Evolutionary conservation across 2,113 vertebrate species (phyloP), one percentile per base, ranked within the genome.

Genomic region (Uropsilus gracilis): DNA sequence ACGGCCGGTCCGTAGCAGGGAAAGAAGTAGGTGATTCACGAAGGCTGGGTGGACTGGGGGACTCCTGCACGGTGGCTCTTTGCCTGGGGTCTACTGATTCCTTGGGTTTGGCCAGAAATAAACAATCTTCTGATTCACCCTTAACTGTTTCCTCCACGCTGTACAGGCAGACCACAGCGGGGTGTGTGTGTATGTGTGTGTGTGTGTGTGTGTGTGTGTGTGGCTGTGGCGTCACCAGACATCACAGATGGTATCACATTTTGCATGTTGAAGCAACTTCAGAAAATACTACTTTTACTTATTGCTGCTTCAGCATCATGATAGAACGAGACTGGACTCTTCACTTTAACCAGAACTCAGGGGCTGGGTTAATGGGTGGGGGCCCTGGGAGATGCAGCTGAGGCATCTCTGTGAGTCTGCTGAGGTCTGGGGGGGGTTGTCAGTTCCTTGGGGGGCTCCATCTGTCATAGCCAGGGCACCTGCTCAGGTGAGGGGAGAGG

Each of bases 241-340:
- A 13, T 2, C 0, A 0, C 7, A 5, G 37, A 37, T 14, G 39
- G 4, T 0, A 0, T 22, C 50, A 17, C 44, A 8, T 24, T 59
- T 48, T 14, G 6, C 77, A 37, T 1, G 0, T 34, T 37, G 57
- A 48, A 28, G 59, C 69, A 8, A 1, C 55, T 30, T 83, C 44
- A 3, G 13, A 39, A 63, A n/a, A 14, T 6, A 14, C 5, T 5
- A 6, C 46, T 46, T 63, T 80, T 7, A 12, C n/a, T 81, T 39
- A 57, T 20, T 46, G 26, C 57, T 55, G 6, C 55, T 72, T 63
- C 11, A 9, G 32, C 53, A 55, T 57, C 10, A 0, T 10, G 9
- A 24, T 12, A 9, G 73, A 8, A 37, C 12, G 20, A 11, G 57
- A 12, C 46, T 16, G 50, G 44, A 55, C 32, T 14, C 26, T 22